These are phyloP conservation scores for Psittacula cyanocephala DNA, from an alignment of 2,113 vertebrate species.

Conservation along the genomic window DNA sequence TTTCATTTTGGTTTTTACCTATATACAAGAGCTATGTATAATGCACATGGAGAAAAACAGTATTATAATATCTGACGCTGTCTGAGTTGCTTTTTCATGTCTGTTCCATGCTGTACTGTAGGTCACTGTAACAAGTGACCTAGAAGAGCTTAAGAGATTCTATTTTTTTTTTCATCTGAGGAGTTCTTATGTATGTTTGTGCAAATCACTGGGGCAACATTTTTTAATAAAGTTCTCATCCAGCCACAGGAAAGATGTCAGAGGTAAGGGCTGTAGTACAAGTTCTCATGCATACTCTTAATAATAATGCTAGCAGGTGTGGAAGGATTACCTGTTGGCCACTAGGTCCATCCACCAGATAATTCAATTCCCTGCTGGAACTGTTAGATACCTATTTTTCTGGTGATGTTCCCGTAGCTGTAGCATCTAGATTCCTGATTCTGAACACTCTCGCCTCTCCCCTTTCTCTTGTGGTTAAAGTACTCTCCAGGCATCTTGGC, in stretches of 20 bases:
- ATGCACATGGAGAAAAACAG: neutral
- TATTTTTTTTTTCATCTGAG: fast-evolving
- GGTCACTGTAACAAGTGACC: neutral
- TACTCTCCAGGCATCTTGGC: neutral
- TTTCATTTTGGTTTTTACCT: neutral
- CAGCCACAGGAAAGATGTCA: neutral
- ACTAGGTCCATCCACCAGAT: neutral
- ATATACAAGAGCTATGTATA: neutral
- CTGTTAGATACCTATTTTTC: neutral
- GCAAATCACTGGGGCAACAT: neutral
- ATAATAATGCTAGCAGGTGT: neutral
- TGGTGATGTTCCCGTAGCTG: neutral
- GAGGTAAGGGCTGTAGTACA: neutral
- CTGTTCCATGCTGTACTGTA: neutral
- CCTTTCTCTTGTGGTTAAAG: neutral
- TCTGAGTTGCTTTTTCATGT: neutral
- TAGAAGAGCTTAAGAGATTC: neutral
- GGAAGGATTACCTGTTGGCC: neutral
- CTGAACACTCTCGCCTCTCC: neutral
- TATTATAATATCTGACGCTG: neutral
- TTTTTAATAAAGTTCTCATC: neutral
- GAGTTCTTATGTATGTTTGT: neutral
- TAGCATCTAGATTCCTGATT: neutral
- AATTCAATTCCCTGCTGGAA: neutral
- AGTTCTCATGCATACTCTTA: neutral